Conservation (phyloP, 2,888 invertebrate genomes). For the Eristalis tenax region DNA sequence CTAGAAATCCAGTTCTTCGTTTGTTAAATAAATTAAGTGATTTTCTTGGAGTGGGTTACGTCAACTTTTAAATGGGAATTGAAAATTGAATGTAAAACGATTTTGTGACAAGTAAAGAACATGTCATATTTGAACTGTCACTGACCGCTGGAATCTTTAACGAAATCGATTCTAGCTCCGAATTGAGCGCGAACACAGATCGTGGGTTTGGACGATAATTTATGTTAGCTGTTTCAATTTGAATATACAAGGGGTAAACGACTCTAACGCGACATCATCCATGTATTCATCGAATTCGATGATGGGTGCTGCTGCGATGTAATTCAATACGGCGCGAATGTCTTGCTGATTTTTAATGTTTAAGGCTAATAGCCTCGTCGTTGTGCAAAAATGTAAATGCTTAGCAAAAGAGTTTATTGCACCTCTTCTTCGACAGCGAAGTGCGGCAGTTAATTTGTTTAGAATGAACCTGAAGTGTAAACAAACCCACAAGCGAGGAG, state of each 20-base stretch:
- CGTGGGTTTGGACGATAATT: neutral
- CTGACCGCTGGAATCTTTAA: neutral
- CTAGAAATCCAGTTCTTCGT: neutral
- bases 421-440: neutral
- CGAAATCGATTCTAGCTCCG: neutral
- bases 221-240: neutral
- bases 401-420: neutral
- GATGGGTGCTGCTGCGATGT: neutral
- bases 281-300: neutral
- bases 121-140: neutral
- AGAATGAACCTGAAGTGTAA: neutral
- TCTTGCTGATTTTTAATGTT: neutral
- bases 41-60: neutral
- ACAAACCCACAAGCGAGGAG: neutral
- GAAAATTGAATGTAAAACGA: neutral
- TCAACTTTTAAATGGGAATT: neutral
- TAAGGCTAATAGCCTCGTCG: neutral
- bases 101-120: neutral
- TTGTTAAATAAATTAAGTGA: neutral
- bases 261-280: neutral
- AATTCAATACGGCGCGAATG: neutral
- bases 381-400: neutral
- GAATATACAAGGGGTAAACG: neutral
- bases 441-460: neutral
- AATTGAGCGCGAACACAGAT: neutral